phyloP scores from a whole-genome alignment of 2,888 invertebrate species.

The Drosophila mulleri region DNA sequence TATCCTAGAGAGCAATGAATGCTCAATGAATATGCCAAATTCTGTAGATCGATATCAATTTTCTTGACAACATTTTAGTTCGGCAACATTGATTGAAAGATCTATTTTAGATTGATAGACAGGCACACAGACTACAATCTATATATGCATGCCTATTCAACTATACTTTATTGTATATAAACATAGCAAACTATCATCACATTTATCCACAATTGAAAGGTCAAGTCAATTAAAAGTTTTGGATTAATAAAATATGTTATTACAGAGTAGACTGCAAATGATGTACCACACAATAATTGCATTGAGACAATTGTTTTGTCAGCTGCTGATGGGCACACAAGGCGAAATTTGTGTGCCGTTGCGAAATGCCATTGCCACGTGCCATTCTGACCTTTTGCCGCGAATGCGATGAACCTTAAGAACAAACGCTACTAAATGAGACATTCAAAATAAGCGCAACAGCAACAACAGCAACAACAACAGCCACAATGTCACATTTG shows the following conservation, averaged over 20 bases:
- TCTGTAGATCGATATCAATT: not conserved
- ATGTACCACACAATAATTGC: constrained; percentile 23
- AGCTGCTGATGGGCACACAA: constrained; percentile 11
- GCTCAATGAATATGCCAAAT: not conserved
- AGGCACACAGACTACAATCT: too few species aligned
- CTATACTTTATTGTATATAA: not conserved
- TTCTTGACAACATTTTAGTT: not conserved
- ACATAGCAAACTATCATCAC: not conserved
- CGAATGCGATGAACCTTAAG: constrained; percentile 70
- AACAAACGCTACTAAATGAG: constrained; percentile 64
- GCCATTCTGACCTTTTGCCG: constrained; percentile 54
- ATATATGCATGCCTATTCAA: not conserved
- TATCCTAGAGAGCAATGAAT: not conserved
- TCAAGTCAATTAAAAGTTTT: constrained; percentile 7
- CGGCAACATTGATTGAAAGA: not conserved
- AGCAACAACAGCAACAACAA: constrained; percentile 16
- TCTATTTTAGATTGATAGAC: not conserved
- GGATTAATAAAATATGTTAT: constrained; percentile 17
- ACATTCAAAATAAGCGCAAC: constrained; percentile 57
- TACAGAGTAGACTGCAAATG: constrained; percentile 17
- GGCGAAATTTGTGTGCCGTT: constrained; percentile 14
- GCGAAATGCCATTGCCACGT: constrained; percentile 55
- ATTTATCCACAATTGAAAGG: constrained; percentile 2
- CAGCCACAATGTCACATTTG: constrained; percentile 64
- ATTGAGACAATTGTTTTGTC: constrained; percentile 14